phyloP scores from a whole-genome alignment of 2,113 vertebrate species.

The Rhynchomys soricoides region DNA sequence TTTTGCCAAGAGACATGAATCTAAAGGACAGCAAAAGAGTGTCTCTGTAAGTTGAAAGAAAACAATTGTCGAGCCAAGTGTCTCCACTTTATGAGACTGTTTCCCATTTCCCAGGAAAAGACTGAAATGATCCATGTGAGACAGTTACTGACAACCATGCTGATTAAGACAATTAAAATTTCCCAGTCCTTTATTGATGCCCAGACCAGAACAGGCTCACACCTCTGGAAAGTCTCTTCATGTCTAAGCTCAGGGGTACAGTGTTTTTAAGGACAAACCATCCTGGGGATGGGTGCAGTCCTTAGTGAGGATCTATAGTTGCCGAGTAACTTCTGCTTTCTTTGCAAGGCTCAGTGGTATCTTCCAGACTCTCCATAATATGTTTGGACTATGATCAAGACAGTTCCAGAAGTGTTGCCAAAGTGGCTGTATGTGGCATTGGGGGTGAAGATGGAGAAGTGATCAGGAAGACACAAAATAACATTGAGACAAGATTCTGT shows the following conservation, averaged over 20 bases:
- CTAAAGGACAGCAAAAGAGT: background rate
- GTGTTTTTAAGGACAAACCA: background rate
- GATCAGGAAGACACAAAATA: background rate
- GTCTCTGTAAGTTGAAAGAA: background rate
- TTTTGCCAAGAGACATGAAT: background rate
- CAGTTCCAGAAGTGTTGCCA: background rate
- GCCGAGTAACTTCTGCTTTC: background rate
- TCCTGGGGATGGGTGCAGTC: background rate
- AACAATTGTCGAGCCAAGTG: background rate
- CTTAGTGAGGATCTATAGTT: background rate
- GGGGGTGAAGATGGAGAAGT: background rate
- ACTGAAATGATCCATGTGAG: background rate
- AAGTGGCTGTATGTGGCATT: background rate
- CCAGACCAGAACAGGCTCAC: background rate
- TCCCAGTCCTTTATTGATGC: background rate
- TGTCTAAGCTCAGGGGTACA: background rate
- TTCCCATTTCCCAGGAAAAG: background rate
- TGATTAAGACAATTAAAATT: background rate
- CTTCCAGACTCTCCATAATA: background rate
- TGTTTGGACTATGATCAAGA: background rate
- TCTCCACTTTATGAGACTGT: background rate
- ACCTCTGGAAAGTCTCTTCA: background rate
- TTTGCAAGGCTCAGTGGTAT: background rate
- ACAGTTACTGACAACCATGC: background rate
- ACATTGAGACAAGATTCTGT: background rate